Conservation (phyloP, 2,797 vertebrate genomes). For the Smutsia gigantea region DNA sequence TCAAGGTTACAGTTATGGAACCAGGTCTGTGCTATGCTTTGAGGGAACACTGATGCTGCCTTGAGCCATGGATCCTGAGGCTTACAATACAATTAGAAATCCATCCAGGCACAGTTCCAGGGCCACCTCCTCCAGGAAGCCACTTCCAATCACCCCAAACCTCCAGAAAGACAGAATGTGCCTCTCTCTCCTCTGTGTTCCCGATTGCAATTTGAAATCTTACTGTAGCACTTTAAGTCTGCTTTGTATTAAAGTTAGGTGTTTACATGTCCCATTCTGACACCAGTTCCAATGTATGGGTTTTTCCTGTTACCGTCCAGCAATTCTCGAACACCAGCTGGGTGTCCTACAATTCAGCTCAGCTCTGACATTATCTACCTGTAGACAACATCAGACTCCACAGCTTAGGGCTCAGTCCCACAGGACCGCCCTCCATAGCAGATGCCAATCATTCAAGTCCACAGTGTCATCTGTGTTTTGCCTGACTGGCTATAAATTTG, state of each 20-base stretch:
- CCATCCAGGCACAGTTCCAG: background rate
- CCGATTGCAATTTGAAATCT: background rate
- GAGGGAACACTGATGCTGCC: background rate
- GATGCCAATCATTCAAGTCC: background rate
- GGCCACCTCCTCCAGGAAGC: background rate
- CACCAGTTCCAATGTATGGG: background rate
- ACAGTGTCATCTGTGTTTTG: background rate
- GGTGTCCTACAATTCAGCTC: background rate
- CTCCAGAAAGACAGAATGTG: background rate
- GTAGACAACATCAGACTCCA: background rate
- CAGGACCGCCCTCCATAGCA: background rate
- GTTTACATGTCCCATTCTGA: background rate
- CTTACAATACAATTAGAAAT: background rate
- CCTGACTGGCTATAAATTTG: background rate
- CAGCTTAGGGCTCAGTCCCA: background rate
- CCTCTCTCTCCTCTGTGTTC: background rate
- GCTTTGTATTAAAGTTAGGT: background rate
- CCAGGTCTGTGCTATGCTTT: background rate
- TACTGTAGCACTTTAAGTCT: background rate
- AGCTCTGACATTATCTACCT: background rate
- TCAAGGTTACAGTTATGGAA: background rate
- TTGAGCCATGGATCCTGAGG: background rate
- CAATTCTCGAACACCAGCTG: background rate
- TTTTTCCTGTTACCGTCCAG: background rate
- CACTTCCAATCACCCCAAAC: background rate